Conservation (phyloP, 2,888 invertebrate species). For the Drosophila yooni region DNA sequence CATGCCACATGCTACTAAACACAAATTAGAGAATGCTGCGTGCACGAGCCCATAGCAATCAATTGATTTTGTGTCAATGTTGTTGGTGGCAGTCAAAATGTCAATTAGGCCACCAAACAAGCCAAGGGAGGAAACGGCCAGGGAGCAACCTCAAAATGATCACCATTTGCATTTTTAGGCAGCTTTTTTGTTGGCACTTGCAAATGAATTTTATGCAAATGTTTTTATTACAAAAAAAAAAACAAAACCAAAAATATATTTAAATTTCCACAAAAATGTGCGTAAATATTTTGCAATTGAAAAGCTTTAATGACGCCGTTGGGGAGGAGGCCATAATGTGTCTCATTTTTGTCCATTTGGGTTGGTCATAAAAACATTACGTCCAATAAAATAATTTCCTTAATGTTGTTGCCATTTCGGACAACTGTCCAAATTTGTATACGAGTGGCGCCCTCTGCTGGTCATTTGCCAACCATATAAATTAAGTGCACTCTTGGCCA, state of each 20-base stretch:
- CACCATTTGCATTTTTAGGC: slow-evolving; percentile 60
- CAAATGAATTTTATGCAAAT: slow-evolving; percentile 69
- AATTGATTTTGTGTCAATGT: slow-evolving; percentile 65
- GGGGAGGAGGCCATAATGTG: slow-evolving; percentile 44
- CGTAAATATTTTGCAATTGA: slow-evolving; percentile 56
- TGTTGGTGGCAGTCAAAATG: slow-evolving; percentile 62
- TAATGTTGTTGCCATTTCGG: slow-evolving; percentile 60
- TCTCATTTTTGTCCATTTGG: slow-evolving; percentile 60
- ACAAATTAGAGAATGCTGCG: slow-evolving; percentile 69
- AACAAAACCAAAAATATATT: slow-evolving; percentile 22
- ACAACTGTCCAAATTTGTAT: slow-evolving; percentile 41
- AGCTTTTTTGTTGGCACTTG: slow-evolving; percentile 10
- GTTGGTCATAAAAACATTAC: slow-evolving; percentile 80
- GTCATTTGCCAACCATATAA: slow-evolving; percentile 63
- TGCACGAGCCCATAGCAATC: slow-evolving; percentile 57
- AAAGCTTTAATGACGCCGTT: slow-evolving; percentile 31
- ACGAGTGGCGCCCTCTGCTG: slow-evolving; percentile 56
- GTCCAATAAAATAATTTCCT: slow-evolving; percentile 82
- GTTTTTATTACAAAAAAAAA: not conserved
- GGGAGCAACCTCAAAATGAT: slow-evolving; percentile 17
- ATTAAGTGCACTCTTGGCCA: slow-evolving; percentile 46
- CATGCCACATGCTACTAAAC: slow-evolving; percentile 78
- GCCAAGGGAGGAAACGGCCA: not conserved
- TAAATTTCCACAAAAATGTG: slow-evolving; percentile 49
- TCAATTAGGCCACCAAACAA: slow-evolving; percentile 57